Evolutionary conservation across 2,888 invertebrate species (phyloP), one percentile per base, ranked within the genome.

Genomic region (Luffia ferchaultella): DNA sequence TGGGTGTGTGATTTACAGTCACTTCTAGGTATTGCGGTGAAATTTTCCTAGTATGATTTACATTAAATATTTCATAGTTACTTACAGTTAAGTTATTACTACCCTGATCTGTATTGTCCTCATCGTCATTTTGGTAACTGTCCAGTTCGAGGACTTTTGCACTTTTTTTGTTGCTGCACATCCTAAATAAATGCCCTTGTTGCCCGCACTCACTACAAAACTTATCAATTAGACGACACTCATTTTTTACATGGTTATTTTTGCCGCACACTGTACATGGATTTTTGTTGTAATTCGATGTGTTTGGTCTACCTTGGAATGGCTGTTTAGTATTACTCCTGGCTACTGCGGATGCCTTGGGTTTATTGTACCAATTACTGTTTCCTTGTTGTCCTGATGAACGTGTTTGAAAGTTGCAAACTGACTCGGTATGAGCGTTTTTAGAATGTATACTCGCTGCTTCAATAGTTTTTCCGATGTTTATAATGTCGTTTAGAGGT

Each of bases 161-260:
- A n/a, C n/a, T n/a, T n/a, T 47, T 49, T 40, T 51, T 49, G 1
- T 49, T 49, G 3, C 20, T 9, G 20, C 50, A 50, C 42, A 50
- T 46, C 47, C 12, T 50, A 41, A 40, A 50, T 17, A 45, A 45
- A 43, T 49, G 49, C 1, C 49, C 49, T 18, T 49, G 47, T 41
- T 41, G 18, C 9, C 53, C 54, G 49, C 53, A 54, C 20, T 54
- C 54, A 1, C 48, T 48, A 42, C 54, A 54, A 42, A 42, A 52
- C 44, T 53, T 54, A 18, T 50, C 45, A 1, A 12, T 20, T 2
- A 54, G 16, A n/a, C 40, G 42, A 18, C 54, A 54, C 16, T 51
- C 48, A n/a, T n/a, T n/a, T n/a, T n/a, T n/a, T n/a, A n/a, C n/a
- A n/a, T n/a, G n/a, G n/a, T n/a, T n/a, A n/a, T n/a, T n/a, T n/a